Evolutionary conservation across 2,888 invertebrate species (phyloP), one percentile per base, ranked within the genome.

Genomic region (Sipha maydis): DNA sequence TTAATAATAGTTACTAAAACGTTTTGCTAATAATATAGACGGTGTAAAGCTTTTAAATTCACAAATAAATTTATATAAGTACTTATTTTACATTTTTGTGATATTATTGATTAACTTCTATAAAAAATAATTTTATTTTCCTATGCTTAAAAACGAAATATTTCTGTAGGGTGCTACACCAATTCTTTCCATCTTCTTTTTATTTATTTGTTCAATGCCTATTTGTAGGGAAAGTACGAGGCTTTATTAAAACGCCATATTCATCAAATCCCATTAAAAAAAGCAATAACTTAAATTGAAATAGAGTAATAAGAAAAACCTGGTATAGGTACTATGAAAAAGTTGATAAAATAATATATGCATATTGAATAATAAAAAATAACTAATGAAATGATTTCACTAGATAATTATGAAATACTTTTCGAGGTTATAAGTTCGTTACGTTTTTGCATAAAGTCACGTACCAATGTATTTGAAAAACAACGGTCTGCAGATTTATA

Each of bases 181-280:
- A 25, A n/a, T 69, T 69, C 1, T 11, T 9, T 11, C 69, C n/a
- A 11, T 69, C n/a, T 9, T 69, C 69, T n/a, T 28, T 11, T 28
- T 69, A n/a, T 69, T 69, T 69, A 69, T 69, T n/a, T 28, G 69
- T 69, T 61, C 69, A n/a, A 69, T 69, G 69, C 9, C 69, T 69
- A 69, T n/a, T 69, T 11, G 69, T 9, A 69, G n/a, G n/a, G 21
- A 9, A 28, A 69, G 11, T n/a, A 28, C n/a, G 25, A 28, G 69
- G 4, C 11, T 9, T 69, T 9, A 69, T 69, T 69, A n/a, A n/a
- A 69, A 28, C 4, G n/a, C 8, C 69, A 3, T 11, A 28, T 69
- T 69, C n/a, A n/a, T 61, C 21, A 4, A 2, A 61, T 25, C 25
- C 3, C n/a, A 69, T 69, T n/a, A 9, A n/a, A n/a, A 69, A 69